Evolutionary conservation across 2,888 invertebrate species (phyloP), one percentile per base, ranked within the genome.

Genomic region (Entomobrya multifasciata): DNA sequence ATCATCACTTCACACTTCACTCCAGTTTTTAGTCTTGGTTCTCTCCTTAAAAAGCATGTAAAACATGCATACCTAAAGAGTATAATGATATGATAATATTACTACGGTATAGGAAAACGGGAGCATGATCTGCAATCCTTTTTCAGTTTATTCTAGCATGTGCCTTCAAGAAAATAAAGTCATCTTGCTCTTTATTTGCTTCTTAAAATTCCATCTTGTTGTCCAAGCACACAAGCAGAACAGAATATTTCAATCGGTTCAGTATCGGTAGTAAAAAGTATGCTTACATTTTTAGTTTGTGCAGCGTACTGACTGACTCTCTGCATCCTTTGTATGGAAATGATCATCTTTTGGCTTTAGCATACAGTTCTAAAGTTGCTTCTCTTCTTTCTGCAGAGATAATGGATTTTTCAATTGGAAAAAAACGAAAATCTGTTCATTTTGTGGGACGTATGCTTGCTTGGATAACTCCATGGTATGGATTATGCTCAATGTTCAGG

Each of bases 391-490:
- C 27, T 22, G 70, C 22, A 44, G 27, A 49, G 15, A 27, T 72
- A 49, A 72, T 25, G 49, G 52, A 72, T 72, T 27, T 72, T 27
- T 49, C 49, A 72, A 72, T 49, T 49, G 72, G 30, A 62, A 62
- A 72, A 17, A 44, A n/a, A 17, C 17, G 52, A 49, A 72, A 72
- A 72, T 70, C 70, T 44, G 44, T 13, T 60, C 30, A 13, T 55
- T 62, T 62, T 60, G 22, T 25, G 22, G 22, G 57, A 10, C 25
- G n/a, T n/a, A n/a, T 57, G 20, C 8, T 57, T 62, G n/a, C 30
- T 17, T 62, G 62, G 62, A 36, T 62, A n/a, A 3, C n/a, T n/a
- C n/a, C n/a, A n/a, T n/a, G n/a, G 62, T 8, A 57, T 57, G 13
- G 11, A 20, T 57, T 17, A 10, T 57, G 11, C 25, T 57, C 62